A percentile compares a stretch with the other conserved stretches of the same genome.
Conservation (phyloP, 1,140 invertebrate species). For the Amphibalanus amphitrite region DNA sequence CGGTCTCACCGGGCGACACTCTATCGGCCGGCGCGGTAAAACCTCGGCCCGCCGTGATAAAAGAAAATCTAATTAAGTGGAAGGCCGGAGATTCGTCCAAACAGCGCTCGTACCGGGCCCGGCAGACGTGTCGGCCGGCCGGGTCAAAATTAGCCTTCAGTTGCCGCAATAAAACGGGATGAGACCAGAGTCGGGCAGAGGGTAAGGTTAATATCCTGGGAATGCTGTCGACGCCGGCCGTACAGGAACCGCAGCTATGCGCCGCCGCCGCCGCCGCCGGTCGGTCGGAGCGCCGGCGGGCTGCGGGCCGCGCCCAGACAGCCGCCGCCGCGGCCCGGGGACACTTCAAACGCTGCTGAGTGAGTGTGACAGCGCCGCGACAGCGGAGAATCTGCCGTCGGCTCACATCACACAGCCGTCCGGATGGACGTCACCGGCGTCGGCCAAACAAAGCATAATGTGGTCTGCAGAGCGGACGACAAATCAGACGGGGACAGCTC, state of each 20-base stretch:
- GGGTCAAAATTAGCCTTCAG: neutral
- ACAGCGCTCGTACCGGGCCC: neutral
- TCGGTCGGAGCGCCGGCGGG: too few relatives aligned
- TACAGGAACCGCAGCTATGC: neutral
- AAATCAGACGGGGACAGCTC: too few relatives aligned
- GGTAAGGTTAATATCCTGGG: neutral
- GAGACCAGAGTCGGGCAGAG: neutral
- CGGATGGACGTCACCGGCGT: too few relatives aligned
- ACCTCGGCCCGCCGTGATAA: neutral
- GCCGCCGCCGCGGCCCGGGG: too few relatives aligned
- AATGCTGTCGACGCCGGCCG: neutral
- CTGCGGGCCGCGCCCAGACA: too few relatives aligned
- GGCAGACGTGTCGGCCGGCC: neutral
- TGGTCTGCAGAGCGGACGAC: too few relatives aligned
- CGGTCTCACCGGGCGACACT: neutral
- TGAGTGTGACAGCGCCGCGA: too few relatives aligned
- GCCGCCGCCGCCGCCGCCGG: too few relatives aligned
- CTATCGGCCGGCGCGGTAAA: neutral
- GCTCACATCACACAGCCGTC: too few relatives aligned
- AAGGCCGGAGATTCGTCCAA: neutral
- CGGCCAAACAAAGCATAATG: too few relatives aligned
- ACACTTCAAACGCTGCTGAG: too few relatives aligned
- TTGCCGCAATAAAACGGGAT: neutral
- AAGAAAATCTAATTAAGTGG: neutral
- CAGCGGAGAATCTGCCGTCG: too few relatives aligned